Base-by-base conservation (phyloP, 2,113 vertebrate species). In the Sturnira hondurensis region DNA sequence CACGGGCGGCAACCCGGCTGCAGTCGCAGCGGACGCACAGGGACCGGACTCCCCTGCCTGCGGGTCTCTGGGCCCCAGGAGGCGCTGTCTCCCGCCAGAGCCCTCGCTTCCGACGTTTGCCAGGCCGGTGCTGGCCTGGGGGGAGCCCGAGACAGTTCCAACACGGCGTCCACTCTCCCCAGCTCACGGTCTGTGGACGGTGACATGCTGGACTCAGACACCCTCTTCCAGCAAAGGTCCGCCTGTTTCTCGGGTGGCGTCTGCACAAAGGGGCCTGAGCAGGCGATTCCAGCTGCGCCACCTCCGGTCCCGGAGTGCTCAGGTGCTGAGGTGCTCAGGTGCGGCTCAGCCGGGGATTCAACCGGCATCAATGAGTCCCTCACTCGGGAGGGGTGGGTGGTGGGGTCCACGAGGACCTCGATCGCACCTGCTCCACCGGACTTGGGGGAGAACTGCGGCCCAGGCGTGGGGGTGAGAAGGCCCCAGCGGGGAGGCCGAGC, bases 1-100 rank as follows among this genome's bases (percentile, higher is more conserved):
- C 22, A 4, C 4, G 1, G 12, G 26, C 31, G 36, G 19, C 45
- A 22, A 4, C 22, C 1, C 8, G 22, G 26, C n/a, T 1, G 3
- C 26, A 20, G 63, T 77, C 41, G 45, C 38, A 16, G 22, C 52
- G 36, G 67, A 78, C 1, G 11, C 65, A 52, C 63, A 33, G 15
- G 52, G 19, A 33, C 61, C 28, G 16, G 67, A 36, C 7, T 19
- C 38, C 38, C 10, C 15, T 5, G 43, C 67, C 45, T 5, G 22
- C 10, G 3, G 41, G n/a, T 9, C 43, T 52, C 45, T 26, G 36
- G 33, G 76, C 74, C 10, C 68, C 68, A 1, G 20, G 20, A 24
- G 61, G 28, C 13, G 14, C 28, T 26, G 11, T 65, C 61, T 28
- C 31, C 61, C 61, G 2, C 61, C 61, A 65, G 7, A 31, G 13